Conservation (phyloP, 2,113 vertebrate species). For the Halichoeres trimaculatus region DNA sequence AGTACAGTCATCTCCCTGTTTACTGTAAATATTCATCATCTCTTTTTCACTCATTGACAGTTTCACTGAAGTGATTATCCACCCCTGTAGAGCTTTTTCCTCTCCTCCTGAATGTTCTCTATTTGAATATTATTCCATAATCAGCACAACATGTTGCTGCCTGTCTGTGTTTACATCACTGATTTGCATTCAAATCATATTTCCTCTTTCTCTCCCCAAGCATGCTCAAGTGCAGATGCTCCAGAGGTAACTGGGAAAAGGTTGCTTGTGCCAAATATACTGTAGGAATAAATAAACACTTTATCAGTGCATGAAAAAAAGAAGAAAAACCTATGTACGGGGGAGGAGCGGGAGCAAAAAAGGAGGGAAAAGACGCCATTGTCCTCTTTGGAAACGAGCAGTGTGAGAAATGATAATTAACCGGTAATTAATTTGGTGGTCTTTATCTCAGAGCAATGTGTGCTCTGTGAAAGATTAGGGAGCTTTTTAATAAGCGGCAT, state of each 20-base stretch:
- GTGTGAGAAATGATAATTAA: conserved; percentile 80
- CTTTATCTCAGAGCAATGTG: conserved; percentile 79
- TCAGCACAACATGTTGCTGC: conserved; percentile 70
- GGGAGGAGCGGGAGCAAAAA: conserved; percentile 50
- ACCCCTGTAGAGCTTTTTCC: conserved; percentile 21
- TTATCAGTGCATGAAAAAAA: conserved; percentile 53
- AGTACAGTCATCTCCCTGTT: conserved; percentile 50
- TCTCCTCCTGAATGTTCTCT: conserved; percentile 46
- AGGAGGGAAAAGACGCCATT: conserved; percentile 57
- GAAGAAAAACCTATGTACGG: conserved; percentile 50
- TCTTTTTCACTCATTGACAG: conserved; percentile 46
- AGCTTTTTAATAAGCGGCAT: conserved; percentile 73
- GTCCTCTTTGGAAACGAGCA: conserved; percentile 68
- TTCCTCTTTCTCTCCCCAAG: conserved; percentile 51
- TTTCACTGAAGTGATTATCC: conserved; percentile 64
- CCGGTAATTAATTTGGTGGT: conserved; percentile 81
- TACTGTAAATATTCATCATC: conserved; percentile 57
- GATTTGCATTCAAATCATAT: conserved; percentile 75
- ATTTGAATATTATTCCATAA: conserved; percentile 74
- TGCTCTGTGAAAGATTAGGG: conserved; percentile 76
- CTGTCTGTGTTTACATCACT: conserved; percentile 69
- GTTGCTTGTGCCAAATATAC: conserved; percentile 67
- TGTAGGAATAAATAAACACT: conserved; percentile 72
- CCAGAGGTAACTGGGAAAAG: conserved; percentile 64
- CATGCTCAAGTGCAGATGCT: conserved; percentile 68